Base-by-base conservation (phyloP, 2,888 invertebrate genomes). In the Drosophila affinis region DNA sequence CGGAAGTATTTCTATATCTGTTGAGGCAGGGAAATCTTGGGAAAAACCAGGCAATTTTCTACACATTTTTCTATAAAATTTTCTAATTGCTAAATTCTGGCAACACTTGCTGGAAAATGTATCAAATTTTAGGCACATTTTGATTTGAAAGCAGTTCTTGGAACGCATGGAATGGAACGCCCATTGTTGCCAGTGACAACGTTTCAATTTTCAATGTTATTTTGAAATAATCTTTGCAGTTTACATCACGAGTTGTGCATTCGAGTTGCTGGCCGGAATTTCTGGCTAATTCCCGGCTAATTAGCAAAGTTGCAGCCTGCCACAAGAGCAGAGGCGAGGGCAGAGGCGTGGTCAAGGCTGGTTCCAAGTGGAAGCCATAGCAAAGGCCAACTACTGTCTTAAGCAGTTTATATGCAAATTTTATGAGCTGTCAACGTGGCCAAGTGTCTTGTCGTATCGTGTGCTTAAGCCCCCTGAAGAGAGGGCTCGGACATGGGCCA, bases 391-490 rank as follows among this genome's bases (percentile, higher is more conserved):
- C 7, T n/a, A 44, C 18, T 18, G 54, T 53, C 48, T 59, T 59
- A 79, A 78, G 82, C 72, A 77, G 84, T 79, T 71, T 74, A 81
- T 77, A 84, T 84, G 89, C 89, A 84, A 87, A 84, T 84, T 89
- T 89, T 75, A 84, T 87, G 89, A 89, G 87, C 89, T 87, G 89
- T 76, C 78, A 78, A 88, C 87, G 67, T 72, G 70, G 70, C 71
- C 71, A 57, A 68, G 75, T 70, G 68, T 68, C 47, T 72, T 52
- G 73, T 67, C 65, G 65, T 39, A 39, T 39, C 14, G 39, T 65
- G 48, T 56, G 71, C 71, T 27, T 57, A 49, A 57, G 65, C 48
- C 65, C 44, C 73, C 24, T 18, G 32, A 21, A 54, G 62, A 14
- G 24, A 18, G 72, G 53, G 47, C 32, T 27, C 34, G 53, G 44